Base-by-base conservation (phyloP, 2,888 invertebrate genomes). In the Sphinx pinastri region DNA sequence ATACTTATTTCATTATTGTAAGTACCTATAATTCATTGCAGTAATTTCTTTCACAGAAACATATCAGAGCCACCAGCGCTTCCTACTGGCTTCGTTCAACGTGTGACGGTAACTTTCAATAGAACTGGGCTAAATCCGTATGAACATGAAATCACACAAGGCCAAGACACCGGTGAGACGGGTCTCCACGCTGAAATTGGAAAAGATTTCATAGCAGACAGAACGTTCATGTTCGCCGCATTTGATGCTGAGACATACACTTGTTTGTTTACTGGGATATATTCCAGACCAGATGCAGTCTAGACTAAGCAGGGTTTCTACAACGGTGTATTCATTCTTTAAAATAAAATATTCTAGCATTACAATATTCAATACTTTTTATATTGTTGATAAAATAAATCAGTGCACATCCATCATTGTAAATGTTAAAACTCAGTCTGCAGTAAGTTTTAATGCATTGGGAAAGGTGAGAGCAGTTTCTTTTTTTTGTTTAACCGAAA, bases 131-230 rank as follows among this genome's bases (percentile, higher is more conserved):
- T 69, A 47, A 25, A 13, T 38, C 59, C 55, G 5, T 19, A 63
- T 52, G 54, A 14, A 13, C 7, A 54, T 10, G 69, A 69, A 7
- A 38, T 19, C 6, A 54, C 19, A 49, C 49, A 25, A 25, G 19
- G 16, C 58, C 0, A 16, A 12, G 11, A 7, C 10, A 11, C n/a
- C n/a, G 12, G 12, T 38, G 60, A 69, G 16, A 69, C 68, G 31
- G 68, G 68, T 14, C 52, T 69, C n/a, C 51, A 59, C n/a, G 38
- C 16, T 13, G 59, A 69, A 51, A 60, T 69, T 52, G 68, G 68
- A 31, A 69, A 59, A 52, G 60, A 60, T 38, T 69, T 69, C 52
- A 69, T 69, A 0, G 68, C 59, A 13, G 51, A 69, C 19, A 69
- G 59, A 52, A 31, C 52, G 7, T 59, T 69, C 7, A 58, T 14